Evolutionary conservation across 1,140 invertebrate species (phyloP), one percentile per base, ranked within the genome.

Genomic region (Drosophila orena): DNA sequence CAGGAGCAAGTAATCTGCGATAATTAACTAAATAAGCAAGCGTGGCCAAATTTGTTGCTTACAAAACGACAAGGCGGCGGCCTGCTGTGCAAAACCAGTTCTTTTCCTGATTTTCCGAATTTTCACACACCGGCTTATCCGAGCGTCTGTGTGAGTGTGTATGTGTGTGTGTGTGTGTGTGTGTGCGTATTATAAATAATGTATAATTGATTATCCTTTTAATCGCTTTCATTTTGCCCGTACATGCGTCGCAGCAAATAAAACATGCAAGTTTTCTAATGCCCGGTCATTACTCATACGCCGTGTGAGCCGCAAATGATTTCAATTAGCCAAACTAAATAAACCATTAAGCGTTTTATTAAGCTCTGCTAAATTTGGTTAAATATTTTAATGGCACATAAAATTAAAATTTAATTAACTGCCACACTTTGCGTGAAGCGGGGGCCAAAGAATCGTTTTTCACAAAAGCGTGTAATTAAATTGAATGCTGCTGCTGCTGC

Each of bases 11-110:
- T 86, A 88, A 86, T 86, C 83, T 79, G 70, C 80, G 79, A 86
- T 88, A 86, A 86, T 86, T 86, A 86, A 88, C 83, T 83, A 79
- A 86, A 86, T 83, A 88, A 86, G 83, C 83, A 72, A 79, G 83
- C 83, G 79, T 76, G 75, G 79, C 70, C 83, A 88, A 86, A 86
- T 86, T 88, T 88, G 83, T 80, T 68, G 75, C 73, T 74, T 57
- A 24, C 46, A 57, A 66, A 66, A 57, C 76, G 58, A 77, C 76
- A 83, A 64, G 68, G 40, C 30, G 46, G 30, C 53, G 50, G 70
- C 72, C 71, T 58, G 72, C 22, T 50, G 72, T 49, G 49, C 5
- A 24, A 24, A 57, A 17, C 20, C 44, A 30, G 2, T 43, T 11
- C 17, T 20, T 17, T 17, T 44, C 42, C 42, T 12, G 10, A 22